These are phyloP conservation scores for Athalia rosae DNA, from an alignment of 2,888 invertebrate genomes.

Conservation along the genomic window DNA sequence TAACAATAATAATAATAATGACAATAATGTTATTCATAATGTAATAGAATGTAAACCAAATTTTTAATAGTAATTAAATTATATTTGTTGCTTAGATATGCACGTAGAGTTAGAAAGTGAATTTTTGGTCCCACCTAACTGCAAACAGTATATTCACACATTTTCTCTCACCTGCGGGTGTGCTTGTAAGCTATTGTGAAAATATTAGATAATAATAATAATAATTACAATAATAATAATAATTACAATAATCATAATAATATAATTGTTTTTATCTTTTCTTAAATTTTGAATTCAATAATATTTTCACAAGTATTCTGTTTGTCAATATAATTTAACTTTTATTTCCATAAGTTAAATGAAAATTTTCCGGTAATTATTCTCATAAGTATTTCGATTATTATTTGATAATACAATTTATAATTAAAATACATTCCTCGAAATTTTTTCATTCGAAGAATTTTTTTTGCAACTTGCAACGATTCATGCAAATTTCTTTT, in stretches of 20 bases:
- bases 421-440: neutral
- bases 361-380: neutral
- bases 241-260: conserved; percentile 4
- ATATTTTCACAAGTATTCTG: neutral
- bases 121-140: conserved; percentile 74
- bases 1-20: no score
- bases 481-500: neutral
- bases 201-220: conserved; percentile 34
- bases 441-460: conserved; percentile 2
- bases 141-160: conserved; percentile 73
- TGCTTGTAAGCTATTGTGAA: conserved; percentile 47
- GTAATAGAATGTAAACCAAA: no score
- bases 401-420: neutral
- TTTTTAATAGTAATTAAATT: conserved; percentile 70
- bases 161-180: conserved; percentile 50
- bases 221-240: conserved; percentile 33
- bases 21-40: no score
- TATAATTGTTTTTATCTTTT: no score
- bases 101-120: conserved; percentile 73
- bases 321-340: no score
- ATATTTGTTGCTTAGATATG: conserved; percentile 73
- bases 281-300: conserved; percentile 35
- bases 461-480: neutral
- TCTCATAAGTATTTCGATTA: conserved; percentile 7
- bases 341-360: no score